These are phyloP conservation scores for Drosophila ambigua DNA, from an alignment of 1,140 invertebrate genomes.

Conservation along the genomic window DNA sequence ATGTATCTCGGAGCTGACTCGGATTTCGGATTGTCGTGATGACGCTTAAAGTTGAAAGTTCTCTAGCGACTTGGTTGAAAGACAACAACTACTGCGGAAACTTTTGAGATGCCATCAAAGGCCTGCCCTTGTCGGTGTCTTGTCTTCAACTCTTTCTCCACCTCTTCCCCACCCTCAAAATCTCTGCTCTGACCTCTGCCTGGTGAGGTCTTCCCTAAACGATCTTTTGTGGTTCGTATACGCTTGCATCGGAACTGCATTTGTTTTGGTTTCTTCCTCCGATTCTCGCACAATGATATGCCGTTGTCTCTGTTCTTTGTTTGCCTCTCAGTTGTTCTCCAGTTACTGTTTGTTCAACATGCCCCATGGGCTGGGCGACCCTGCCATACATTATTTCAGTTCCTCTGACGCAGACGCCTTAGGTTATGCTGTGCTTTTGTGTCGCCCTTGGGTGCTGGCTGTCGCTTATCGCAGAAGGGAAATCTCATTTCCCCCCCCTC, in stretches of 20 bases:
- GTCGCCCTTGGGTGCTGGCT: constrained; percentile 8
- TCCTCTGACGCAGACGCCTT: constrained; percentile 44
- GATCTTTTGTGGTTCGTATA: constrained; percentile 28
- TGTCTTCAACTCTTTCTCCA: not conserved
- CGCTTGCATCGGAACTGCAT: constrained; percentile 41
- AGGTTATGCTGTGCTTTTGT: constrained; percentile 65
- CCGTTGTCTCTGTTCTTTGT: constrained; percentile 43
- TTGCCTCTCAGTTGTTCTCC: constrained; percentile 23
- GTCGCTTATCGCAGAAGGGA: constrained; percentile 34
- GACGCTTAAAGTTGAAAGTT: constrained; percentile 42
- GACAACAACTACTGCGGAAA: not conserved
- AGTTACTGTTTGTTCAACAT: constrained; percentile 63
- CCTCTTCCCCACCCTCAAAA: not conserved
- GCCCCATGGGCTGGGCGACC: constrained; percentile 17
- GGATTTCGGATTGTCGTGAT: not conserved
- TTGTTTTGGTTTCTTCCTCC: constrained; percentile 17
- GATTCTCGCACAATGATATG: constrained; percentile 45
- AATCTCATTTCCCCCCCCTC: constrained; percentile 23
- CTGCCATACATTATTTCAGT: not conserved
- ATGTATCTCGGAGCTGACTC: not conserved
- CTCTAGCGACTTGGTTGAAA: constrained; percentile 16
- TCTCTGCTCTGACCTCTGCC: constrained; percentile 6
- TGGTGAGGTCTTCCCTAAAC: not conserved
- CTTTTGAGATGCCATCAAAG: constrained; percentile 50
- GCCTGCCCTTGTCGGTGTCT: constrained; percentile 31